Evolutionary conservation across 2,888 invertebrate genomes (phyloP).

Genomic region (Watsonalla binaria): DNA sequence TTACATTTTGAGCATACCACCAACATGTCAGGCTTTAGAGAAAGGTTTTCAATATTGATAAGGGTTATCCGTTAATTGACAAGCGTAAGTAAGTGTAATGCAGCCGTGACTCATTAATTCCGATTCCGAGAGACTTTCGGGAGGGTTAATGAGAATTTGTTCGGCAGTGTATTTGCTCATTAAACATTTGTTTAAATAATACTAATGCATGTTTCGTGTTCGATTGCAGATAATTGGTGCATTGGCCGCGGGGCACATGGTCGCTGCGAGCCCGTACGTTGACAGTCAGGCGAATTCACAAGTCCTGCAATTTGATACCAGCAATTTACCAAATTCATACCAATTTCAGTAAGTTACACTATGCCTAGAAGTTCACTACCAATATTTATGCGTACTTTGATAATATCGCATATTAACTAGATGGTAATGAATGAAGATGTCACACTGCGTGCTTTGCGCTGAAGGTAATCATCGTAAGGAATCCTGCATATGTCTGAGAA

Average conservation of each 20-base stretch:
- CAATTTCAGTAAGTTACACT: slow-evolving; percentile 59
- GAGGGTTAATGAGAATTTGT: neutral
- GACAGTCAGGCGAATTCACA: slow-evolving; percentile 45
- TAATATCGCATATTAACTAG: too few species aligned
- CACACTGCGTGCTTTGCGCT: too few species aligned
- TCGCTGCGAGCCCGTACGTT: slow-evolving; percentile 38
- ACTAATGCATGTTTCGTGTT: neutral
- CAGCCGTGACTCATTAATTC: neutral
- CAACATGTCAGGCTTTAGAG: neutral
- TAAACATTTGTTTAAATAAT: slow-evolving; percentile 7
- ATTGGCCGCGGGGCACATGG: slow-evolving; percentile 30
- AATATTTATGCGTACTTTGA: neutral
- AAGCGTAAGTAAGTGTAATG: neutral
- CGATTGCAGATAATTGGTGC: slow-evolving; percentile 48
- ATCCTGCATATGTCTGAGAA: too few species aligned
- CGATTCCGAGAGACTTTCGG: neutral
- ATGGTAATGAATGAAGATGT: too few species aligned
- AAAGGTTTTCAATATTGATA: neutral
- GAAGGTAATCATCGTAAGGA: too few species aligned
- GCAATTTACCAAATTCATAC: slow-evolving; percentile 64
- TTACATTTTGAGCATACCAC: too few species aligned
- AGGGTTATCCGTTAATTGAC: neutral
- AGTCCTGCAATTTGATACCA: slow-evolving; percentile 51
- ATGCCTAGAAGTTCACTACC: neutral
- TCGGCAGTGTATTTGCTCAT: neutral